Evolutionary conservation across 1,140 invertebrate genomes (phyloP), one percentile per base, ranked within the genome.

Genomic region (Drosophila carrolli): DNA sequence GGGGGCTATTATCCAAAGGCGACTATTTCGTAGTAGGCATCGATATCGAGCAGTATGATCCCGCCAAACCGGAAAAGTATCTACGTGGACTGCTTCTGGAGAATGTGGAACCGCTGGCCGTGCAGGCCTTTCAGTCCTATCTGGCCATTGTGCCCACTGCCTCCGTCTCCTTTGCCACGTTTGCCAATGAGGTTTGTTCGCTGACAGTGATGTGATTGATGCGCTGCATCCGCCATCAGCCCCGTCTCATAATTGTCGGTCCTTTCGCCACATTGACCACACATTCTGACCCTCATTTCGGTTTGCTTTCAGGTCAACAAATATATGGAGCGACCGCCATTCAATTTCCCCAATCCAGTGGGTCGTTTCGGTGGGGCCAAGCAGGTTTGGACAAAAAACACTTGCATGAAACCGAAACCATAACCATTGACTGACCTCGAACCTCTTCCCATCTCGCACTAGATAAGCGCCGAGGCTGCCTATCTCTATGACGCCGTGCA

Each of bases 401-500:
- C 37, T 54, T n/a, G n/a, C 16, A 29, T 40, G 63, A 68, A 70
- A 71, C 29, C 46, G 19, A 29, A 50, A 27, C 48, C 6, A 8
- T 29, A 29, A 38, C 55, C 57, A 46, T 44, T 43, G 55, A 46
- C 41, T 59, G 41, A 58, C 51, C 53, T 11, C 40, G 41, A 66
- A 35, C 32, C 40, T 59, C 29, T 47, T 51, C n/a, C 55, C 53
- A 9, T 58, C 47, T 68, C 56, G 13, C 48, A 7, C 29, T 91
- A 97, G 97, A 97, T 97, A 78, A 95, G 95, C 65, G 96, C 96
- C 8, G 97, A 98, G 92, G 97, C 97, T 13, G 97, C 97, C 6
- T 98, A 97, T 94, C 94, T 98, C n/a, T 98, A 98, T 91, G 97
- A 98, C 91, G 96, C 97, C 2, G 96, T 98, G 48, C 95, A 96